Percentiles rank a stretch among this genome's conserved stretches.
Evolutionary conservation across 2,113 vertebrate genomes (phyloP).

Genomic region (Genyomyrus donnyi): DNA sequence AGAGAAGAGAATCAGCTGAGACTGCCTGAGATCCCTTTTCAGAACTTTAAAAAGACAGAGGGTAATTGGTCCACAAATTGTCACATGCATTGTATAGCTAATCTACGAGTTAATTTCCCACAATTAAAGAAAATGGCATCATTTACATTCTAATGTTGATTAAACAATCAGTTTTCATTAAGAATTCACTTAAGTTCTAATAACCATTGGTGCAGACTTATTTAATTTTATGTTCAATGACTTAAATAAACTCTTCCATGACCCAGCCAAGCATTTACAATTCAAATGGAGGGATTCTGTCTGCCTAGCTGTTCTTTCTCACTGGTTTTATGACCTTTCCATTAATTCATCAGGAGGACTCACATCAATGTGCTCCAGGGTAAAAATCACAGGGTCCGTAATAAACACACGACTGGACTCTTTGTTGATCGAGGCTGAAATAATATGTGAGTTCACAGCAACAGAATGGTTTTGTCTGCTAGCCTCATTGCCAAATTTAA

Average conservation of each 20-base stretch:
- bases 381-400: conserved; percentile 93
- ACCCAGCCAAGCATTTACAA: conserved; percentile 77
- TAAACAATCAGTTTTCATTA: conserved; percentile 98
- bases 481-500: conserved; percentile 78
- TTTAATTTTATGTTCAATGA: conserved; percentile 92
- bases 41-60: conserved; percentile 67
- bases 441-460: conserved; percentile 92
- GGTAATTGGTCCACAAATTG: conserved; percentile 72
- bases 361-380: conserved; percentile 92
- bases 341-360: conserved; percentile 63
- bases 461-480: conserved; percentile 79
- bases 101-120: conserved; percentile 89
- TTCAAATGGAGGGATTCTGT: conserved; percentile 67
- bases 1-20: conserved; percentile 51
- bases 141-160: conserved; percentile 96
- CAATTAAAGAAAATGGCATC: conserved; percentile 82
- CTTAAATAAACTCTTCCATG: conserved; percentile 84
- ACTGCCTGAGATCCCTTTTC: conserved; percentile 60
- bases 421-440: conserved; percentile 96
- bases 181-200: conserved; percentile 94
- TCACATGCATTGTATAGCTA: conserved; percentile 70
- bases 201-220: conserved; percentile 79
- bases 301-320: conserved; percentile 48
- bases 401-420: conserved; percentile 96
- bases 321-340: conserved; percentile 59